Conservation (phyloP, 2,797 vertebrate species). For the Microtus obscurus region DNA sequence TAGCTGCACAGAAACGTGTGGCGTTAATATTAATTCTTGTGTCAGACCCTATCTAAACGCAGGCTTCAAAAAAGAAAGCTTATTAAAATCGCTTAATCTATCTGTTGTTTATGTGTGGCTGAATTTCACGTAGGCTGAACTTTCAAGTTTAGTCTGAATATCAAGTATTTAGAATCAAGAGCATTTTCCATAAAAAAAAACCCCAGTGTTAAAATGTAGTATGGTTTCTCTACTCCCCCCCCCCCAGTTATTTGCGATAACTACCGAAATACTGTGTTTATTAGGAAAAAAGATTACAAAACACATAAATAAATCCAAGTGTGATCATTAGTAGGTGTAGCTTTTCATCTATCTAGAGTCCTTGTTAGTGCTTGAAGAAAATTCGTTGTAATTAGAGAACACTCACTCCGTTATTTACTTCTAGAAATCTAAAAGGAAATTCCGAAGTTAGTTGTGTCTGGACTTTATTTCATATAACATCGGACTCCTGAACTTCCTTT, state of each 20-base stretch:
- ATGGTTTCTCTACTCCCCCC: slow-evolving; percentile 15
- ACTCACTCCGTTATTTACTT: slow-evolving; percentile 13
- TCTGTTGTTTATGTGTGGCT: slow-evolving; percentile 53
- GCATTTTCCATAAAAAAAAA: background rate
- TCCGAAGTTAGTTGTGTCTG: background rate
- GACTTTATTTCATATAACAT: slow-evolving; percentile 41
- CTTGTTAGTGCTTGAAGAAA: slow-evolving; percentile 28
- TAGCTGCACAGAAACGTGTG: slow-evolving; percentile 15
- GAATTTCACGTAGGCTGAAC: slow-evolving; percentile 38
- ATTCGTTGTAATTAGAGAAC: slow-evolving; percentile 57
- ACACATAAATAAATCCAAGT: slow-evolving; percentile 36
- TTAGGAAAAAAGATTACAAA: background rate
- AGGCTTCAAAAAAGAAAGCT: slow-evolving; percentile 51
- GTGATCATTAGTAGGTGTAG: background rate
- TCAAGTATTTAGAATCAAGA: slow-evolving; percentile 43
- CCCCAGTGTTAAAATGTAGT: slow-evolving; percentile 40
- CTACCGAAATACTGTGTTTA: slow-evolving; percentile 44
- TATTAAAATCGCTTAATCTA: slow-evolving; percentile 52
- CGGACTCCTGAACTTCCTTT: slow-evolving; percentile 49
- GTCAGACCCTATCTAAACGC: slow-evolving; percentile 2
- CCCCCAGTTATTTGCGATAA: slow-evolving; percentile 13
- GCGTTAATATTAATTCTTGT: slow-evolving; percentile 37
- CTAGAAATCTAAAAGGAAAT: slow-evolving; percentile 13
- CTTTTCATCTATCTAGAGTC: slow-evolving; percentile 48
- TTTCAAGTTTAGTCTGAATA: slow-evolving; percentile 62